Evolutionary conservation across 2,113 vertebrate genomes (phyloP), one percentile per base, ranked within the genome.

Genomic region (Erpornis zantholeuca): DNA sequence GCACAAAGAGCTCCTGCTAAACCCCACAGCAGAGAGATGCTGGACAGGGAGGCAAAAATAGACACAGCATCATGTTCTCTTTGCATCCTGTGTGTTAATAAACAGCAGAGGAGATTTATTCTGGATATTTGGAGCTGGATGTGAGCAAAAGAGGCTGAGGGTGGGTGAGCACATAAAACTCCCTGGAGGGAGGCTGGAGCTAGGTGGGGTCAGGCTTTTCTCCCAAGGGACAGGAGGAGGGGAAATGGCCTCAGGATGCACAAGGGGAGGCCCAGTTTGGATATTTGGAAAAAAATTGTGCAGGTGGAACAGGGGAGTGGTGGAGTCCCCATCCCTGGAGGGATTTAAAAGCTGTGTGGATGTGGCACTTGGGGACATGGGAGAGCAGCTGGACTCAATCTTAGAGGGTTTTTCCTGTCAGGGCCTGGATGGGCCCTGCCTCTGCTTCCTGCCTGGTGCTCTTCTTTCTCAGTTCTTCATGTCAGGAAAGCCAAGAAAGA

Each of bases 351-450:
- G 3, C 33, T 1, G 0, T 21, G 27, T 12, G 68, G 33, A 29
- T n/a, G 69, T 66, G 68, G 25, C 44, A 23, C 59, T 0, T 44
- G 68, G 59, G 59, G 52, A 20, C 18, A 2, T 18, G 44, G 47
- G 47, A 33, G 21, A 4, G 5, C 1, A 3, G 29, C 6, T 44
- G 57, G 35, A 3, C 27, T 57, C 2, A 0, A 5, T 14, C 38
- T 53, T 7, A 7, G 24, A n/a, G 20, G 23, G 40, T 28, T 45
- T 42, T 66, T 66, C n/a, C n/a, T n/a, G n/a, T n/a, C n/a, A n/a
- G n/a, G n/a, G n/a, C n/a, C n/a, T n/a, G n/a, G n/a, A n/a, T n/a
- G n/a, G n/a, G n/a, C n/a, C n/a, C n/a, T n/a, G n/a, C n/a, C n/a
- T n/a, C n/a, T n/a, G n/a, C n/a, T n/a, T n/a, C n/a, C n/a, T n/a